phyloP scores from a whole-genome alignment of 2,113 vertebrate species.

The Rhombomys opimus region DNA sequence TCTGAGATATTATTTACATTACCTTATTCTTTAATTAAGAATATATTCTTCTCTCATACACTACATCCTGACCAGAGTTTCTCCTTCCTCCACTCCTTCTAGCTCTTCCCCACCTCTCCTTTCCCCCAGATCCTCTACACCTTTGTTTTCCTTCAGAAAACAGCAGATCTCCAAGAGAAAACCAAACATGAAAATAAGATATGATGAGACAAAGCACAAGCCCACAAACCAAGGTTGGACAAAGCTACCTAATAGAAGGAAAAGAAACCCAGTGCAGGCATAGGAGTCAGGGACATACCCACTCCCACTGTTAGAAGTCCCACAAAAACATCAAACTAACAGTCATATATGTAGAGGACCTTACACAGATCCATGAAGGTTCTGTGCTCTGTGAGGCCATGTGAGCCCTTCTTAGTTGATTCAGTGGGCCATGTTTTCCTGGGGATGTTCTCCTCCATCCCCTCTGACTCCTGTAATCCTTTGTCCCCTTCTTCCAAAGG shows the following conservation, averaged over 20 bases:
- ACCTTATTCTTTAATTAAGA: background rate
- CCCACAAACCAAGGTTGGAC: background rate
- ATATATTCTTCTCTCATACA: background rate
- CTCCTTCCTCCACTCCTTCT: background rate
- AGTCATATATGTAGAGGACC: background rate
- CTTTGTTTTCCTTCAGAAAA: background rate
- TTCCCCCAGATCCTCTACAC: background rate
- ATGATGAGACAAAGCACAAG: background rate
- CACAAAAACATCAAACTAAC: background rate
- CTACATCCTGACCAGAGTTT: background rate
- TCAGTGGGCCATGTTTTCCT: background rate
- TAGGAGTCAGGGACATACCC: no score
- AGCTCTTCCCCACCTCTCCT: background rate
- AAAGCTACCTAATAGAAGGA: background rate
- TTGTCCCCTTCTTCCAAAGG: background rate
- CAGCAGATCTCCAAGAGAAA: background rate
- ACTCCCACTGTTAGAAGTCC: background rate
- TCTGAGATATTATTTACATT: background rate
- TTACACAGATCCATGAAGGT: background rate
- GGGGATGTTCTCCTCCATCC: background rate
- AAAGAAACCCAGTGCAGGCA: background rate
- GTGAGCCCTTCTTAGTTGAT: background rate
- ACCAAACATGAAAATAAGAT: background rate
- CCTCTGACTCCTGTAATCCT: background rate
- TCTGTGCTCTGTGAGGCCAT: background rate